A percentile compares a stretch with the other conserved stretches of the same genome.
Evolutionary conservation across 2,113 vertebrate genomes (phyloP).

Genomic region (Ctenomys sociabilis): DNA sequence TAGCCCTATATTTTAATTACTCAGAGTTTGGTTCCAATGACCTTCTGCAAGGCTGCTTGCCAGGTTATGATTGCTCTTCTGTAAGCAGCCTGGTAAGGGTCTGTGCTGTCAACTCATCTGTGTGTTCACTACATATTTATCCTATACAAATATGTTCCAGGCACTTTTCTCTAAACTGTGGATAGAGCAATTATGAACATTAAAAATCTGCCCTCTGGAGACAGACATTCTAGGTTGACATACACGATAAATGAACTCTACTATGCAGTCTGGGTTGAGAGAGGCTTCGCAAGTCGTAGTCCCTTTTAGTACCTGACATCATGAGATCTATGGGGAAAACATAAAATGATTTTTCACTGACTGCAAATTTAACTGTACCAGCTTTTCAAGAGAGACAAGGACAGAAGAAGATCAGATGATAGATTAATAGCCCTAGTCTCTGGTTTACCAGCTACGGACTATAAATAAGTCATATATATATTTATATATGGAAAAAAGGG

Average conservation of each 20-base stretch:
- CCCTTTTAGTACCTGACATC: not conserved
- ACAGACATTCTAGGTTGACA: not conserved
- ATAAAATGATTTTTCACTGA: not conserved
- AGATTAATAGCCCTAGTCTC: not conserved
- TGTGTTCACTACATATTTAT: constrained; percentile 36
- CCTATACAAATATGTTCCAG: not conserved
- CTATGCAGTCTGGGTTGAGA: not conserved
- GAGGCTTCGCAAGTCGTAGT: not conserved
- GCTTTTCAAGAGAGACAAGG: not conserved
- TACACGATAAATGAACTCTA: not conserved
- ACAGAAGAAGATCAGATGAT: not conserved
- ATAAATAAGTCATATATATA: not conserved
- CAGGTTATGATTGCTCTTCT: not conserved
- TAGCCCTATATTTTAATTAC: constrained; percentile 6
- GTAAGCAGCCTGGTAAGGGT: not conserved
- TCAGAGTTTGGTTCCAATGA: not conserved
- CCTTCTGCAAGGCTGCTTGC: constrained; percentile 16
- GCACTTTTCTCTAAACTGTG: not conserved
- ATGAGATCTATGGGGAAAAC: not conserved
- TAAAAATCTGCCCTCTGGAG: not conserved
- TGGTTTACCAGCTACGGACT: not conserved
- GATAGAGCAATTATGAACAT: not conserved
- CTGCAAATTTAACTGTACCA: not conserved
- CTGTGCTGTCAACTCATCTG: not conserved
- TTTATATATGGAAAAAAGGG: not conserved